Evolutionary conservation across 2,797 vertebrate species (phyloP), one percentile per base, ranked within the genome.

Genomic region (Lemur catta): DNA sequence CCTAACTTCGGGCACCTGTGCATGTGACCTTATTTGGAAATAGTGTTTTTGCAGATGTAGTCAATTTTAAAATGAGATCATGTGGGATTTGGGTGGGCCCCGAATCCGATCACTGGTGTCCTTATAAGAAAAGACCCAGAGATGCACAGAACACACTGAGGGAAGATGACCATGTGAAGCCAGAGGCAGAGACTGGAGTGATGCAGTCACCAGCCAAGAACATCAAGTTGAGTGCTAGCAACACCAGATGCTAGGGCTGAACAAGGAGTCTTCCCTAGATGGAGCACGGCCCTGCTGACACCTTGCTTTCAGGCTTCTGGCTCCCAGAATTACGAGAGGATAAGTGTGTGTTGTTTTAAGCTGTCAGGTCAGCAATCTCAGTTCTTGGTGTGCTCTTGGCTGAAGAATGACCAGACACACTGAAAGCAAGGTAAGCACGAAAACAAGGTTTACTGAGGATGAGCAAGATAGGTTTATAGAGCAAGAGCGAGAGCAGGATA

Each of bases 71-170:
- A 78, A 93, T 43, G 46, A 94, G 57, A 30, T 78, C 50, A 17
- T 11, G 2, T 20, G 30, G 4, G 26, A 61, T 84, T 69, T 67
- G 63, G 4, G 1, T 28, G 28, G n/a, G 35, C n/a, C n/a, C 48
- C 1, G 2, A 63, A 15, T 33, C 17, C 75, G 79, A 5, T 80
- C 57, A 52, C 33, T 52, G 69, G 6, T 79, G 22, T 79, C 82
- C 48, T 74, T 67, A 5, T 11, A 88, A 84, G 57, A 85, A 80
- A 59, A 28, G 74, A 93, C 65, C n/a, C n/a, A 75, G 63, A 82
- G 43, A 72, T 5, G 52, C n/a, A 30, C 4, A 61, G 48, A 59
- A 17, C 24, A n/a, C 50, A 41, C 13, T 65, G 35, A 88, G 35
- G 59, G 30, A 85, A 74, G 43, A 46, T 33, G 75, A 24, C 3